Conservation (phyloP, 1,140 invertebrate genomes). For the Bombyx mandarina region DNA sequence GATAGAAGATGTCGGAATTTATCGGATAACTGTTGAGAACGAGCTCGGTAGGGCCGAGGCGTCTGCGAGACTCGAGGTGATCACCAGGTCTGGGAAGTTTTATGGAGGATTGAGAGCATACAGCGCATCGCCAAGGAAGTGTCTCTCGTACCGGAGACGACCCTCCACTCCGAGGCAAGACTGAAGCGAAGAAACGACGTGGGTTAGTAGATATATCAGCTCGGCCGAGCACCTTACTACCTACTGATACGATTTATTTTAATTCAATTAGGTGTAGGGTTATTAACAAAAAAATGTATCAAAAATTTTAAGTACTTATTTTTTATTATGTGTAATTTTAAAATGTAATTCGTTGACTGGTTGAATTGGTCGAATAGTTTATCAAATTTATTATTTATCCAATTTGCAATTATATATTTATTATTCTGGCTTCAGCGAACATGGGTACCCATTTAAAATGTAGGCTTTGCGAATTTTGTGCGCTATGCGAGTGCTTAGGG, state of each 20-base stretch:
- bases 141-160: conserved; percentile 30
- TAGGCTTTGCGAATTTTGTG: conserved; percentile 11
- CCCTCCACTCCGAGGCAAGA: conserved; percentile 47
- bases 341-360: too few relatives aligned
- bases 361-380: too few relatives aligned
- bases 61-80: conserved; percentile 84
- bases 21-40: conserved; percentile 85
- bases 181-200: conserved; percentile 21
- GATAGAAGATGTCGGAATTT: conserved; percentile 84
- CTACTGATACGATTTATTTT: not conserved
- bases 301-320: too few relatives aligned
- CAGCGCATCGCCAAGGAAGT: conserved; percentile 41
- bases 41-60: conserved; percentile 86
- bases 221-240: not conserved
- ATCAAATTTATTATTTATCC: not conserved
- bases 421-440: conserved; percentile 20
- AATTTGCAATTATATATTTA: not conserved
- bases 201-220: not conserved
- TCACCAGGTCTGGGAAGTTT: conserved; percentile 65
- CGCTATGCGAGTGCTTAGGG: not conserved
- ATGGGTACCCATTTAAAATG: conserved; percentile 37
- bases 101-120: conserved; percentile 42
- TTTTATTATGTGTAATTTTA: too few relatives aligned
- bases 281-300: not conserved
- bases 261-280: not conserved